Percentiles rank a stretch among this genome's conserved stretches.
Evolutionary conservation across 2,888 invertebrate species (phyloP).

Genomic region (Synergus itoensis): DNA sequence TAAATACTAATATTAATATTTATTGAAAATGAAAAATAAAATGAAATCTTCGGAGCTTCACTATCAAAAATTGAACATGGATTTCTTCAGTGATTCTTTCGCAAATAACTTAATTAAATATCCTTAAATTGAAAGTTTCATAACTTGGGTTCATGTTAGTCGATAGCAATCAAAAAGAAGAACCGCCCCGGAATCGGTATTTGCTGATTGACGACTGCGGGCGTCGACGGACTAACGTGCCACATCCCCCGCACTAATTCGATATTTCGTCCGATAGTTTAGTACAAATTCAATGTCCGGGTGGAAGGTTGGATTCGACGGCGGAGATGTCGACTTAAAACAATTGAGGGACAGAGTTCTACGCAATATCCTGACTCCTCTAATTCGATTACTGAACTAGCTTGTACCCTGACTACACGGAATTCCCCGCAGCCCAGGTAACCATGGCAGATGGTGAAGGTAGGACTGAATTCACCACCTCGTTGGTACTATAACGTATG

Average conservation of each 20-base stretch:
- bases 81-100: no score
- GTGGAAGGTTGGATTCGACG: conserved; percentile 57
- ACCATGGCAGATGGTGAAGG: conserved; percentile 47
- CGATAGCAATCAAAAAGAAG: conserved; percentile 38
- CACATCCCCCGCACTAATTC: conserved; percentile 67
- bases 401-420: conserved; percentile 60
- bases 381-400: conserved; percentile 76
- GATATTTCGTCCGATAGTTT: conserved; percentile 74
- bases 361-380: conserved; percentile 78
- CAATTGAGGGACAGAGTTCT: conserved; percentile 74
- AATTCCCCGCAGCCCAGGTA: conserved; percentile 48
- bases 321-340: conserved; percentile 77
- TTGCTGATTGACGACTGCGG: conserved; percentile 44
- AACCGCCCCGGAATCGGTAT: conserved; percentile 38
- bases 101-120: not conserved
- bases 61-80: no score
- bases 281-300: conserved; percentile 77
- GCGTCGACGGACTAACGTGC: conserved; percentile 55
- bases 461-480: conserved; percentile 18
- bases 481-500: conserved; percentile 1
- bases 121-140: not conserved
- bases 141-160: not conserved
- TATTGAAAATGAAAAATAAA: no score
- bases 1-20: no score
- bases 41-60: no score